Base-by-base conservation (phyloP, 2,888 invertebrate species). In the Andrena trimmerana region DNA sequence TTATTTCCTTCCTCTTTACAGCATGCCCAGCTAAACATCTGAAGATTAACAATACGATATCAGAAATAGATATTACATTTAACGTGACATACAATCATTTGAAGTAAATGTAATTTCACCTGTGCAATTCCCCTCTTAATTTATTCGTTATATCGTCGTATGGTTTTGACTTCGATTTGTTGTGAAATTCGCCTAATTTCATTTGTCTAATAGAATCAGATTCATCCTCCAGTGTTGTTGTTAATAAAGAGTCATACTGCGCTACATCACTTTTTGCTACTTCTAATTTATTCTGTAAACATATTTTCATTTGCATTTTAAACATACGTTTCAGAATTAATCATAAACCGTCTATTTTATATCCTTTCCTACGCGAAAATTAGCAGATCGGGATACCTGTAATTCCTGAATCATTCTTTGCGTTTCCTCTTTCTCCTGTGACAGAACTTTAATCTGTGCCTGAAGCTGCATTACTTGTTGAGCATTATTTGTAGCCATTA, bases 361-460 rank as follows among this genome's bases (percentile, higher is more conserved):
- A 29, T 33, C 33, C 7, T 60, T 60, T 2, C 1, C 13, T 33
- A 16, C 29, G 59, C 13, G 24, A 52, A 27, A 69, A 31, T 75
- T 62, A 52, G 48, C 31, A 13, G 13, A 24, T 62, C 33, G 29
- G 54, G 48, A 86, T 86, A 92, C 92, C 86, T 92, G 89, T 78
- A 93, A 87, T 1, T 93, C 92, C 68, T 91, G 89, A 65, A 92
- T 81, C 16, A 72, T 90, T 71, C 88, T 92, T 27, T 89, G 82
- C 36, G 95, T 90, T 81, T 95, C 95, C 72, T 95, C 95, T 27
- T 95, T 95, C 90, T 96, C 95, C 83, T 95, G 95, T 70, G 93
- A 93, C 0, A 95, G 94, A 0, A 95, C 92, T 70, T 95, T 95
- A n/a, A 95, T 93, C 85, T 95, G 95, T 0, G 94, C 91, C 0